These are phyloP conservation scores for Lagodon rhomboides DNA, from an alignment of 2,797 vertebrate genomes.

Conservation along the genomic window DNA sequence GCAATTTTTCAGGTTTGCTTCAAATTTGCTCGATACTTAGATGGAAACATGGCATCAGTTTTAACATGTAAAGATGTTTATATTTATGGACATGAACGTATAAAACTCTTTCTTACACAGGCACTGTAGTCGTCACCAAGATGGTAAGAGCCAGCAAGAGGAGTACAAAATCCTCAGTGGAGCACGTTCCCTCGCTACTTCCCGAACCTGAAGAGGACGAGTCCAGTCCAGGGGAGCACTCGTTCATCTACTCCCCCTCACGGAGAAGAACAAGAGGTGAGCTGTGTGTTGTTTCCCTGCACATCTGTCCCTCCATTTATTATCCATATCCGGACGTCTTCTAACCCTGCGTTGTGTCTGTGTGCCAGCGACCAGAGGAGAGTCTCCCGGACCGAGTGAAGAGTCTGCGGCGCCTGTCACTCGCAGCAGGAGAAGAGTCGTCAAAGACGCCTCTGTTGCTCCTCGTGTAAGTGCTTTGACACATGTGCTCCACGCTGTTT, in stretches of 20 bases:
- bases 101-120: slow-evolving; percentile 25
- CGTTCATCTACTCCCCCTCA: slow-evolving; percentile 88
- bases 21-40: too few species aligned
- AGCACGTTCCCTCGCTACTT: slow-evolving; percentile 31
- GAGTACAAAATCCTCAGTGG: slow-evolving; percentile 40
- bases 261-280: slow-evolving; percentile 81
- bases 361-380: slow-evolving; percentile 81
- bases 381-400: slow-evolving; percentile 71
- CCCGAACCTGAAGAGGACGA: slow-evolving; percentile 64
- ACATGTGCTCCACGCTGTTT: neutral
- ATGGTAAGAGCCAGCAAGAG: slow-evolving; percentile 67
- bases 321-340: neutral
- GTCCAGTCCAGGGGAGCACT: slow-evolving; percentile 64
- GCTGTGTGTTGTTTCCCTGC: rapidly evolving
- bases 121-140: slow-evolving; percentile 56
- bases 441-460: slow-evolving; percentile 29
- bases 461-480: slow-evolving; percentile 53
- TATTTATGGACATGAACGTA: neutral
- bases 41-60: too few species aligned
- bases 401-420: slow-evolving; percentile 82
- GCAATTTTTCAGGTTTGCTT: too few species aligned
- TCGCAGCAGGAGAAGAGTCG: slow-evolving; percentile 83
- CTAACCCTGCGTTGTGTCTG: slow-evolving; percentile 27
- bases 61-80: neutral
- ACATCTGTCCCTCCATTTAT: neutral